Evolutionary conservation across 2,113 vertebrate species (phyloP), one percentile per base, ranked within the genome.

Genomic region (Lepus americanus): DNA sequence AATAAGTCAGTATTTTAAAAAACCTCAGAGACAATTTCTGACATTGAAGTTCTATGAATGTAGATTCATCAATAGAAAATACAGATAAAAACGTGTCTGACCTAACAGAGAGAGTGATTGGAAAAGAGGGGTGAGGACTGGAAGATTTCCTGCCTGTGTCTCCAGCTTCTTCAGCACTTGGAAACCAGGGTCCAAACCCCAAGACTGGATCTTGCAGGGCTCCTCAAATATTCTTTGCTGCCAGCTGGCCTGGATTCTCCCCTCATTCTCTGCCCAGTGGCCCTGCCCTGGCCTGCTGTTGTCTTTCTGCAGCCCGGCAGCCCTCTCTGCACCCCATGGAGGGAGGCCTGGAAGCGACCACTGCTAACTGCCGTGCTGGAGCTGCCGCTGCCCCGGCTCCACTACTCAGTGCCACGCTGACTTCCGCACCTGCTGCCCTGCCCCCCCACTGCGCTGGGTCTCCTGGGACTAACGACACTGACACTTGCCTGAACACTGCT

Each of bases 21-120:
- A 84, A 80, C 89, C 51, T 29, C 49, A 53, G 31, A 29, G 59
- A 77, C 2, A 31, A 44, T 90, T 73, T 93, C 90, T 77, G 67
- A 89, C 93, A 55, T 31, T 29, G 31, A 90, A 89, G 29, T 39
- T 64, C 12, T 44, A 10, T 59, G 44, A 69, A 3, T 74, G 31
- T 61, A 44, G 36, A 83, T 88, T 59, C 25, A 9, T 25, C 29
- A n/a, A n/a, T 22, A 90, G 31, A 77, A 49, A 92, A 31, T 29
- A 20, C 61, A 92, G 72, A 73, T 22, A 27, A 33, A 82, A 31
- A 67, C 31, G 53, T 53, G 89, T 90, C 76, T 76, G 39, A 74
- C 19, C 36, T 49, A n/a, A 70, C 94, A 92, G 22, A 53, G 20
- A 82, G 27, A 31, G 8, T 44, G 31, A 39, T 9, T 53, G 51